These are phyloP conservation scores for Pavo muticus DNA, from an alignment of 2,113 vertebrate species.

Conservation along the genomic window DNA sequence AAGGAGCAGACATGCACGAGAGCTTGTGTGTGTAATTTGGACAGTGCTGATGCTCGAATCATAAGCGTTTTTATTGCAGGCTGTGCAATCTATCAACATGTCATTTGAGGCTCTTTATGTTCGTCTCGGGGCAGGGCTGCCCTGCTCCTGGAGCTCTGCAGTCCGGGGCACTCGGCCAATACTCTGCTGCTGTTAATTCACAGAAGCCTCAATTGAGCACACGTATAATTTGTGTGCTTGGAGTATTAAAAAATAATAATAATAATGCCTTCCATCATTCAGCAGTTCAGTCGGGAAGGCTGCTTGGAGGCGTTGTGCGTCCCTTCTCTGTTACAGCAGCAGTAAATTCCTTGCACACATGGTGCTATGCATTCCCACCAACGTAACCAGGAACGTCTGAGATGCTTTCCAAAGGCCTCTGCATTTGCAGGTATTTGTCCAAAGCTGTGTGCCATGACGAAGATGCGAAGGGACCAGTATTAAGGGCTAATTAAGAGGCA, in stretches of 20 bases:
- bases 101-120: background rate
- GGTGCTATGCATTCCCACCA: background rate
- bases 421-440: background rate
- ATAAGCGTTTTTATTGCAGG: background rate
- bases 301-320: background rate
- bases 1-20: background rate
- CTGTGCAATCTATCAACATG: background rate
- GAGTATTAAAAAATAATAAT: background rate
- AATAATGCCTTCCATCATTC: background rate
- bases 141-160: conserved; percentile 3
- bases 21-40: background rate
- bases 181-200: background rate
- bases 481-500: conserved; percentile 32
- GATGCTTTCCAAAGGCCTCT: background rate
- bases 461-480: background rate
- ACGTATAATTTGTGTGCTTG: background rate
- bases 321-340: background rate
- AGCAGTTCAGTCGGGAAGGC: conserved; percentile 22
- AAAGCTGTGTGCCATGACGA: background rate
- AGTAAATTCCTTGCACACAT: accelerated
- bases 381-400: background rate
- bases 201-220: background rate
- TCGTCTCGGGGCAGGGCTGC: background rate
- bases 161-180: background rate
- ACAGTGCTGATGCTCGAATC: background rate